Conservation (phyloP, 92 coral and sea anemone genomes). For the Ricordea florida region DNA sequence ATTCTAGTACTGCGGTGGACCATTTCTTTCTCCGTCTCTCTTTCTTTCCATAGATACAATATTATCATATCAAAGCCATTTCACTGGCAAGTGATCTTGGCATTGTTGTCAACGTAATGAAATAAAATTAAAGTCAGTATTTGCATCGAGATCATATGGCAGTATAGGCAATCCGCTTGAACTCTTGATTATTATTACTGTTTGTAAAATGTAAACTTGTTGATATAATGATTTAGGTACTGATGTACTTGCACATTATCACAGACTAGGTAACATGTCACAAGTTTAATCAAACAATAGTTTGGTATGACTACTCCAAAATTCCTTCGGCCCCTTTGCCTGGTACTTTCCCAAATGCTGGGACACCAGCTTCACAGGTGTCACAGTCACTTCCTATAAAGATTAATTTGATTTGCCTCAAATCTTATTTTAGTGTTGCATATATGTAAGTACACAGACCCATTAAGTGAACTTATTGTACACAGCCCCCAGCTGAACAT, state of each 20-base stretch:
- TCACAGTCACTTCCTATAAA: constrained; percentile 8
- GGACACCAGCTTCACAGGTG: constrained; percentile 1
- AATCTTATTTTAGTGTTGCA: not conserved
- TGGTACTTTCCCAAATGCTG: not conserved
- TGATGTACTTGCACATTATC: not conserved
- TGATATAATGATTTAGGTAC: not conserved
- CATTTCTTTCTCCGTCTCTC: not conserved
- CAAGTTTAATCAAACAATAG: not conserved
- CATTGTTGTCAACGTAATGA: too few relatives aligned
- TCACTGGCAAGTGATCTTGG: constrained; percentile 3
- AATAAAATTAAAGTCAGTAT: not conserved
- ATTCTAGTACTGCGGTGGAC: not conserved
- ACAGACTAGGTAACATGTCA: not conserved
- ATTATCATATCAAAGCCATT: too few relatives aligned
- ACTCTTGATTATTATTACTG: not conserved
- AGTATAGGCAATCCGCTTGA: not conserved
- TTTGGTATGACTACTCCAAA: not conserved
- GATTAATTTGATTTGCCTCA: not conserved
- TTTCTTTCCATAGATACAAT: too few relatives aligned
- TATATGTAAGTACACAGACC: not conserved
- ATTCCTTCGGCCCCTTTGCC: constrained; percentile 1
- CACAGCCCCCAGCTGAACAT: not conserved
- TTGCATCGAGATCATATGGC: not conserved
- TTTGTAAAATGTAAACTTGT: not conserved
- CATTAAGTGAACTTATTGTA: not conserved